Conservation (phyloP, 2,888 invertebrate species). For the Clunio marinus region DNA sequence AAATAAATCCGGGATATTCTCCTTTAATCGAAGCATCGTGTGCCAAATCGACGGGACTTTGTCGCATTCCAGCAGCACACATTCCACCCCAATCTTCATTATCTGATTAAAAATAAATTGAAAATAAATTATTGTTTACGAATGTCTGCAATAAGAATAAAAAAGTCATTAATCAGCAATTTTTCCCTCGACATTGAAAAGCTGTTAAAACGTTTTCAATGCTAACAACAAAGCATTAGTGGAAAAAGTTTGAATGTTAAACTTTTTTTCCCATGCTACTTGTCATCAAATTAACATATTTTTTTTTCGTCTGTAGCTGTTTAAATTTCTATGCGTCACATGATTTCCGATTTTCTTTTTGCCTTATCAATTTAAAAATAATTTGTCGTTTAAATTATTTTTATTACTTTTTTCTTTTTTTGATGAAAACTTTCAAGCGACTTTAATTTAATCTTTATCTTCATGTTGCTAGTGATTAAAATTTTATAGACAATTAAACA, state of each 20-base stretch:
- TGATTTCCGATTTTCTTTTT: too few species aligned
- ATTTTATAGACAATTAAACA: too few species aligned
- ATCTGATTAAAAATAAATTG: constrained; percentile 30
- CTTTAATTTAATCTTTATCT: too few species aligned
- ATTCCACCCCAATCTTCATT: constrained; percentile 58
- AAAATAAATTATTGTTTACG: not conserved
- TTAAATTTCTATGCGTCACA: not conserved
- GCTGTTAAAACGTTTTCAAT: not conserved
- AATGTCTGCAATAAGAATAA: too few species aligned
- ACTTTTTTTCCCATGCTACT: not conserved
- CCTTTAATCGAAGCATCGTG: constrained; percentile 55
- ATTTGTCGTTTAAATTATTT: too few species aligned
- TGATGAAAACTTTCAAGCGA: too few species aligned
- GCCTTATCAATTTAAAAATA: too few species aligned
- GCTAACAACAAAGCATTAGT: too few species aligned
- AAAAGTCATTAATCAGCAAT: too few species aligned
- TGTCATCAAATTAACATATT: not conserved
- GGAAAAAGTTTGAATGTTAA: not conserved
- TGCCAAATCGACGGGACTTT: constrained; percentile 74
- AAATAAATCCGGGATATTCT: constrained; percentile 45
- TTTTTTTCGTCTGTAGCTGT: not conserved
- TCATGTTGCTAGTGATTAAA: too few species aligned
- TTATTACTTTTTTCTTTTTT: too few species aligned
- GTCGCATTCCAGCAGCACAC: constrained; percentile 60
- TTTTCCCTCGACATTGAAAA: not conserved